These are phyloP conservation scores for Apostichopus leukothele DNA, from an alignment of 53 echinoderm and acorn worm genomes.

Conservation along the genomic window DNA sequence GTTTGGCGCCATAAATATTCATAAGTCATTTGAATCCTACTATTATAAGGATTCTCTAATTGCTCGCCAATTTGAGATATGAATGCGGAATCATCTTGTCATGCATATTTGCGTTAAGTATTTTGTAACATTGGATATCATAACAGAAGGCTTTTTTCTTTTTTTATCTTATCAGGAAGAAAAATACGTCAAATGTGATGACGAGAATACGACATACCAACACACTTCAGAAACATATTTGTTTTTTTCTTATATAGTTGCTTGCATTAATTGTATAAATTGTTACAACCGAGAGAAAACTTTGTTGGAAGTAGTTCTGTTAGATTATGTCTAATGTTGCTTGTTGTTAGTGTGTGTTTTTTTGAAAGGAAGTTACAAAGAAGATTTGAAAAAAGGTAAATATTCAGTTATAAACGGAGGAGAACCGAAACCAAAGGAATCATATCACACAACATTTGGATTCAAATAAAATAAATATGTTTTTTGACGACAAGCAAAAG, in stretches of 20 bases:
- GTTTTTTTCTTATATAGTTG: neutral
- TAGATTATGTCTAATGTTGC: no score
- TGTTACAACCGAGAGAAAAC: neutral
- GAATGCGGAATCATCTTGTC: conserved; percentile 39
- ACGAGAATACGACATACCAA: neutral
- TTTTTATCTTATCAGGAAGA: neutral
- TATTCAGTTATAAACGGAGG: no score
- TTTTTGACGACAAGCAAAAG: no score
- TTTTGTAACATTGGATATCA: conserved; percentile 7
- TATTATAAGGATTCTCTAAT: conserved; percentile 31
- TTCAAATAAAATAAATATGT: no score
- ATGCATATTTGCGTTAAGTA: conserved; percentile 33
- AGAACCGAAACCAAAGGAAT: no score
- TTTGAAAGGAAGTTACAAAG: no score
- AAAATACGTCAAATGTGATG: neutral
- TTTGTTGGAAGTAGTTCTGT: no score
- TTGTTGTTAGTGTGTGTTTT: no score
- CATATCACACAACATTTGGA: no score
- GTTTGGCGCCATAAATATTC: conserved; percentile 44
- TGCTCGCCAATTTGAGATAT: conserved; percentile 45
- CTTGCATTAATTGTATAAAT: neutral
- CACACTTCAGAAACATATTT: neutral
- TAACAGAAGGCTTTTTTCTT: neutral
- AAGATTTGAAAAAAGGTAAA: no score
- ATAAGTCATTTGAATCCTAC: conserved; percentile 44